Evolutionary conservation across 2,888 invertebrate genomes (phyloP).

Genomic region (Tachina lurida): DNA sequence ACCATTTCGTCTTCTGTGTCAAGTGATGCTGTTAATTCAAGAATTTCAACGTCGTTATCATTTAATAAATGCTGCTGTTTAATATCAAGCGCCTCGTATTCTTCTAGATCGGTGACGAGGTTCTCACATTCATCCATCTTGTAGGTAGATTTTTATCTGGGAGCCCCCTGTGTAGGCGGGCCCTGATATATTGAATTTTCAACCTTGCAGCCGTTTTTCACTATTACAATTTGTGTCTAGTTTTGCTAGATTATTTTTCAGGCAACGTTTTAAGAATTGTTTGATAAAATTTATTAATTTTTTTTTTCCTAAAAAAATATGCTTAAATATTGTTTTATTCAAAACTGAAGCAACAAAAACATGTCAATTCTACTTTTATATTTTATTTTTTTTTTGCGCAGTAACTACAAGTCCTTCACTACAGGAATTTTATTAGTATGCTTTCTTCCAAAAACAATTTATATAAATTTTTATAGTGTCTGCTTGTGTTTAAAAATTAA

Average conservation of each 20-base stretch:
- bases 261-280: neutral
- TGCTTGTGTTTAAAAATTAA: neutral
- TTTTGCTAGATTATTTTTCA: constrained; percentile 5
- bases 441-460: neutral
- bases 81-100: constrained; percentile 77
- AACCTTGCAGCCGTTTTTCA: constrained; percentile 73
- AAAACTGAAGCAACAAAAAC: neutral
- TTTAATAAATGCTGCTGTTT: constrained; percentile 74
- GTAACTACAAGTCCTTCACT: constrained; percentile 37
- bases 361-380: neutral
- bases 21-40: constrained; percentile 67
- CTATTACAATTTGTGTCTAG: constrained; percentile 35
- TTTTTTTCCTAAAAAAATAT: neutral
- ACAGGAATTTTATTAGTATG: constrained; percentile 3
- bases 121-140: constrained; percentile 84
- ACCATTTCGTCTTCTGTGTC: constrained; percentile 69
- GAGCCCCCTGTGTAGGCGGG: constrained; percentile 78
- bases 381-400: constrained; percentile 1
- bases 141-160: constrained; percentile 76
- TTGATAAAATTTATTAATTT: neutral
- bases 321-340: constrained; percentile 3
- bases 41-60: constrained; percentile 74
- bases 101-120: constrained; percentile 81
- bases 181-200: constrained; percentile 73
- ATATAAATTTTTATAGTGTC: neutral